These are phyloP conservation scores for Pluvianellus socialis DNA, from an alignment of 2,113 vertebrate genomes.

Conservation along the genomic window DNA sequence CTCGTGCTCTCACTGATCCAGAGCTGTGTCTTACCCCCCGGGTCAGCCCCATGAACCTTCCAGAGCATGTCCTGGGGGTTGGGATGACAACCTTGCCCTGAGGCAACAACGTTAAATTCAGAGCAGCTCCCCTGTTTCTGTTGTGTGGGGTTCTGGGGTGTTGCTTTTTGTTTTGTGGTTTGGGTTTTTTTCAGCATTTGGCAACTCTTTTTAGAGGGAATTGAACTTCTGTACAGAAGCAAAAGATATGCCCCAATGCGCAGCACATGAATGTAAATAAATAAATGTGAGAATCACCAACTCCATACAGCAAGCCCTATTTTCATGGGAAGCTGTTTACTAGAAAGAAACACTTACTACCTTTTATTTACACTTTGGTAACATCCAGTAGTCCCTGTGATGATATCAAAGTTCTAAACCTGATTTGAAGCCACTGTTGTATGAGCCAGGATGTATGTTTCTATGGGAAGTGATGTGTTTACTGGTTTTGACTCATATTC, in stretches of 20 bases:
- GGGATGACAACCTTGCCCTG: neutral
- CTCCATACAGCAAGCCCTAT: neutral
- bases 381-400: neutral
- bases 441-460: neutral
- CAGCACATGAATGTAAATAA: neutral
- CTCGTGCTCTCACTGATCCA: neutral
- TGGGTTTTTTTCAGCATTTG: neutral
- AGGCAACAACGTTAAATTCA: neutral
- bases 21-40: neutral
- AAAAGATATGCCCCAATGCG: neutral
- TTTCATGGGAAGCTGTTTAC: neutral
- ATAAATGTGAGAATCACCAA: neutral
- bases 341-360: neutral
- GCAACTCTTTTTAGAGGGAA: neutral
- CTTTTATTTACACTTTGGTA: neutral
- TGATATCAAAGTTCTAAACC: neutral
- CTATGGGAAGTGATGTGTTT: neutral
- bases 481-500: neutral
- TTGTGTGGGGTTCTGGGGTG: neutral
- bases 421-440: neutral
- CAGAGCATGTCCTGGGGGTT: neutral
- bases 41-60: neutral
- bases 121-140: neutral
- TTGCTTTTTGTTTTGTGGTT: too few species aligned
- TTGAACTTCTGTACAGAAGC: neutral